A percentile compares a stretch with the other conserved stretches of the same genome.
Conservation (phyloP, 1,140 invertebrate species). For the Neomicropteryx cornuta region DNA sequence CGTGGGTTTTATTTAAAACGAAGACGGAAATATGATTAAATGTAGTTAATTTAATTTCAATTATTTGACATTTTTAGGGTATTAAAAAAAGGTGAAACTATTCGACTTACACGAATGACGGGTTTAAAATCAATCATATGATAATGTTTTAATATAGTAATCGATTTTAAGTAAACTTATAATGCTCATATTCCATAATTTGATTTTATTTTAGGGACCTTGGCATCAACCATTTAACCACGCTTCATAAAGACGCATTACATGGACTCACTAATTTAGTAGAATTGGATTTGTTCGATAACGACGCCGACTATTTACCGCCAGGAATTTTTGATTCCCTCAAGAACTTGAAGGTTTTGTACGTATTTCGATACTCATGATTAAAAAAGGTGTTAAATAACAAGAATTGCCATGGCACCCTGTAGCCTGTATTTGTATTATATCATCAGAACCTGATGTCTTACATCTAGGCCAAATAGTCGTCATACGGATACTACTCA, state of each 20-base stretch:
- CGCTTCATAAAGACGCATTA: constrained; percentile 64
- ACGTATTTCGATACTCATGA: constrained; percentile 26
- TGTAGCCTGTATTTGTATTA: neutral
- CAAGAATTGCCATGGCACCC: neutral
- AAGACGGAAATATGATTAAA: neutral
- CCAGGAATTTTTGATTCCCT: constrained; percentile 60
- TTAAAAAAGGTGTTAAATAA: neutral
- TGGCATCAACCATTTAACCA: constrained; percentile 57
- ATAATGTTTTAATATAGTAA: neutral
- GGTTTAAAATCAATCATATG: neutral
- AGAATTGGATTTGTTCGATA: constrained; percentile 69
- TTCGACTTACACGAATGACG: too few relatives aligned
- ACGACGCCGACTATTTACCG: constrained; percentile 65
- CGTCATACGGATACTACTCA: neutral
- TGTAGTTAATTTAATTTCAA: neutral
- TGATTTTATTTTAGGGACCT: constrained; percentile 47
- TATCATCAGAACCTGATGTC: neutral
- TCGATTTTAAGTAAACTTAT: neutral
- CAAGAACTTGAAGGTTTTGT: constrained; percentile 57
- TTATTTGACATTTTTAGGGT: neutral
- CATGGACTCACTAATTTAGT: constrained; percentile 51
- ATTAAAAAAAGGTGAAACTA: neutral
- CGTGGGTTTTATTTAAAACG: too few relatives aligned
- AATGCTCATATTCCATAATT: neutral
- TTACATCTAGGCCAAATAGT: neutral